Evolutionary conservation across 2,888 invertebrate species (phyloP).

Genomic region (Polydrusus pterygomalis): DNA sequence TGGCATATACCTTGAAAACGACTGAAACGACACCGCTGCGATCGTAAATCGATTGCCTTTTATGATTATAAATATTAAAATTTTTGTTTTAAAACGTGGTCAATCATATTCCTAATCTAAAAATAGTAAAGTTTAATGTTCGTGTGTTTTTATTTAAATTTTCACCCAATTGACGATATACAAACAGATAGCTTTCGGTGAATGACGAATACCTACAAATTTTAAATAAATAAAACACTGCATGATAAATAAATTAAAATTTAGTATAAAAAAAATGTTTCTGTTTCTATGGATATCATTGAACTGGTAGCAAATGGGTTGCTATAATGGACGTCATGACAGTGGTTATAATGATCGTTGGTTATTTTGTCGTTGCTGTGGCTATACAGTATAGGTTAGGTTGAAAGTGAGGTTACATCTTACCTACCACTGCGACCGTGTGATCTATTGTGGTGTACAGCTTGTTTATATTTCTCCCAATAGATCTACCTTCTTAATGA

Average conservation of each 20-base stretch:
- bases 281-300: no score
- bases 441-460: no score
- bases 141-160: constrained; percentile 6
- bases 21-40: constrained; percentile 16
- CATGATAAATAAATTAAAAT: not conserved
- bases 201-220: constrained; percentile 3
- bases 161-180: constrained; percentile 12
- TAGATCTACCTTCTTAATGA: no score
- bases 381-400: no score
- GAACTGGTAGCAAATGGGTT: no score
- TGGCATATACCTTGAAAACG: constrained; percentile 45
- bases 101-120: constrained; percentile 15
- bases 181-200: not conserved
- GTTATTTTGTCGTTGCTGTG: no score
- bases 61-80: constrained; percentile 45
- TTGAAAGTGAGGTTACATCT: no score
- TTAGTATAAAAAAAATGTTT: no score
- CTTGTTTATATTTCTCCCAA: no score
- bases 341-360: no score
- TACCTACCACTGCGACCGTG: no score
- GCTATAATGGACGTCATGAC: no score
- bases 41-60: constrained; percentile 17
- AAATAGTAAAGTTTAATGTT: constrained; percentile 11
- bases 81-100: constrained; percentile 3
- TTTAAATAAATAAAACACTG: not conserved